Evolutionary conservation across 1,140 invertebrate species (phyloP), one percentile per base, ranked within the genome.

Genomic region (Manduca sexta): DNA sequence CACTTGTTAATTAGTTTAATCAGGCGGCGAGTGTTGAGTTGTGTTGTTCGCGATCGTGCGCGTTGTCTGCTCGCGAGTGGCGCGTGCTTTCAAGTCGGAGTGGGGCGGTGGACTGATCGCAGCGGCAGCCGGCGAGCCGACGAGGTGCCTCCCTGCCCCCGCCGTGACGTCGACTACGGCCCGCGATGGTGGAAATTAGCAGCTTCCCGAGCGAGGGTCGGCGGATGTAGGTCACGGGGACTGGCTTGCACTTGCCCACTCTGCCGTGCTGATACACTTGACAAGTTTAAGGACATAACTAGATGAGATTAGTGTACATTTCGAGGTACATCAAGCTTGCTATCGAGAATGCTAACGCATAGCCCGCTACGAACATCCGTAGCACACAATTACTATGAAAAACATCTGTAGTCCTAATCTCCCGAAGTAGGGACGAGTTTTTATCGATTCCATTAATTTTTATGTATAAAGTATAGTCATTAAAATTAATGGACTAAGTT

Each of bases 141-240:
- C 65, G 62, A 50, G 31, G 52, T 60, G 49, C 61, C 68, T 66
- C 60, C 60, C 63, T 48, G 56, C 64, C 65, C 67, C 72, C 69
- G 60, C 63, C 44, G 71, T 80, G 75, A 76, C 75, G 77, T 76
- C 60, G 68, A 52, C 59, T 54, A 45, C 54, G 54, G 62, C 52
- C 54, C 55, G 57, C 63, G 70, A 76, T 77, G 80, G 67, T 84
- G 76, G 73, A 80, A 80, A 82, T 84, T 84, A 84, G 75, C 78
- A 84, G 80, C 80, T 84, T 84, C 80, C 76, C 76, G 76, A 72
- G 67, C 79, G 75, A 84, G 80, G 80, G 80, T 82, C 81, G 81
- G 54, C 57, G 55, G 74, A 84, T 82, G 69, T 84, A 77, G 81
- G 81, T 84, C 81, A 84, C 78, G 81, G 81, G 81, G 81, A 78